These are phyloP conservation scores for Spodoptera litura DNA, from an alignment of 1,140 invertebrate species.

Conservation along the genomic window DNA sequence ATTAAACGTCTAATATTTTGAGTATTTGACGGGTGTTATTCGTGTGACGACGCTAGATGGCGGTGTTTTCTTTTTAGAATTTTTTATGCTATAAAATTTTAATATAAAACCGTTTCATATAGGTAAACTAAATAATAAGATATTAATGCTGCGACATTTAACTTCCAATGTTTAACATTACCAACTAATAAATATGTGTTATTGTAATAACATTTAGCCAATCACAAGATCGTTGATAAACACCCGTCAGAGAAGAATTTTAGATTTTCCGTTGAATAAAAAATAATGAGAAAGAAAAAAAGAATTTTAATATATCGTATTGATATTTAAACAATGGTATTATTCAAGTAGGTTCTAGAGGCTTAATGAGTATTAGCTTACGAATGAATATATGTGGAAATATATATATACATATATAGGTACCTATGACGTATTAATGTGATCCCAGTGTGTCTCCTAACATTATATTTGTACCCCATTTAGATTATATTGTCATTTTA, in stretches of 20 bases:
- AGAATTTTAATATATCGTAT: slow-evolving; percentile 30
- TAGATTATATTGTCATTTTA: slow-evolving; percentile 30
- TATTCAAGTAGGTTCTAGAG: slow-evolving; percentile 32
- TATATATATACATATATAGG: no score
- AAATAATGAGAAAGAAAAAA: slow-evolving; percentile 30
- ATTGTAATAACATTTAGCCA: background rate
- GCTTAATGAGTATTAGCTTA: slow-evolving; percentile 46
- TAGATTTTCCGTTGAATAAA: slow-evolving; percentile 7
- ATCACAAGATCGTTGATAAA: background rate
- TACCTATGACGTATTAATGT: slow-evolving; percentile 47
- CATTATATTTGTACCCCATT: slow-evolving; percentile 38
- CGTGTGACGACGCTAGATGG: background rate
- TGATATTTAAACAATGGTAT: slow-evolving; percentile 38
- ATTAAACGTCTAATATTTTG: slow-evolving; percentile 20
- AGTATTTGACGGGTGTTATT: background rate
- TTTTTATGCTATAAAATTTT: background rate
- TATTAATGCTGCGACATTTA: no score
- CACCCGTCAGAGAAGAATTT: background rate
- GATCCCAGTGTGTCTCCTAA: slow-evolving; percentile 56
- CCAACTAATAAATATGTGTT: background rate
- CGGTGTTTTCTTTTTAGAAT: background rate
- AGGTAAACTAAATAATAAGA: no score
- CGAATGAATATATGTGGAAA: slow-evolving; percentile 21
- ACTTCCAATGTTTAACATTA: background rate
- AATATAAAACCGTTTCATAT: background rate